Conservation (phyloP, 2,888 invertebrate species). For the Dolomedes plantarius region DNA sequence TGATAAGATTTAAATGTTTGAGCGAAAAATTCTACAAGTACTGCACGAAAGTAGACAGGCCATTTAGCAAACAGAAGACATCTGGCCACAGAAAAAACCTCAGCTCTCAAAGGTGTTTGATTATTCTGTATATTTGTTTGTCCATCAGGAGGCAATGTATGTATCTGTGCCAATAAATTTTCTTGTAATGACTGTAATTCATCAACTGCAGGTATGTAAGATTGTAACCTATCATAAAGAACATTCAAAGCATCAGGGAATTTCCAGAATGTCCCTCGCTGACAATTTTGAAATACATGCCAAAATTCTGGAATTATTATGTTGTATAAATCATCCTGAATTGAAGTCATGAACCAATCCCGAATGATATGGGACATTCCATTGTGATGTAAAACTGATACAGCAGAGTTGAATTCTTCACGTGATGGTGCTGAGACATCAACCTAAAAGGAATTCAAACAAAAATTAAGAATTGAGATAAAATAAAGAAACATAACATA, state of each 20-base stretch:
- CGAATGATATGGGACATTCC: conserved; percentile 56
- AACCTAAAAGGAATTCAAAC: neutral
- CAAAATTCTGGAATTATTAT: conserved; percentile 65
- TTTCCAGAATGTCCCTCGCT: conserved; percentile 32
- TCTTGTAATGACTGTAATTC: conserved; percentile 52
- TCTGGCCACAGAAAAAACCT: conserved; percentile 46
- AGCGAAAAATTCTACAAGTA: conserved; percentile 64
- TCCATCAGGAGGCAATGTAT: conserved; percentile 31
- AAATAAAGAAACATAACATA: too few relatives aligned
- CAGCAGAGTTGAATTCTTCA: conserved; percentile 39
- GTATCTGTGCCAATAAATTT: conserved; percentile 24
- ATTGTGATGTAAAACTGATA: conserved; percentile 52
- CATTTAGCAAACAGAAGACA: conserved; percentile 68
- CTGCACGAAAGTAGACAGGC: conserved; percentile 69
- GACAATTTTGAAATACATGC: conserved; percentile 36
- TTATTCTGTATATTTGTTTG: neutral
- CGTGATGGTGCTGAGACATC: neutral
- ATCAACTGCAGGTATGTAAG: conserved; percentile 45
- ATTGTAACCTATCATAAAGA: conserved; percentile 32
- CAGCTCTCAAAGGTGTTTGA: conserved; percentile 15
- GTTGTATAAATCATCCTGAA: conserved; percentile 54
- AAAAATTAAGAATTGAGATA: too few relatives aligned
- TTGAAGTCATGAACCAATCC: conserved; percentile 57
- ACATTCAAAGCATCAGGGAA: conserved; percentile 55
- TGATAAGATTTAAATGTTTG: conserved; percentile 64